phyloP scores from a whole-genome alignment of 53 echinoderm and acorn worm species.

The Mesocentrotus franciscanus region DNA sequence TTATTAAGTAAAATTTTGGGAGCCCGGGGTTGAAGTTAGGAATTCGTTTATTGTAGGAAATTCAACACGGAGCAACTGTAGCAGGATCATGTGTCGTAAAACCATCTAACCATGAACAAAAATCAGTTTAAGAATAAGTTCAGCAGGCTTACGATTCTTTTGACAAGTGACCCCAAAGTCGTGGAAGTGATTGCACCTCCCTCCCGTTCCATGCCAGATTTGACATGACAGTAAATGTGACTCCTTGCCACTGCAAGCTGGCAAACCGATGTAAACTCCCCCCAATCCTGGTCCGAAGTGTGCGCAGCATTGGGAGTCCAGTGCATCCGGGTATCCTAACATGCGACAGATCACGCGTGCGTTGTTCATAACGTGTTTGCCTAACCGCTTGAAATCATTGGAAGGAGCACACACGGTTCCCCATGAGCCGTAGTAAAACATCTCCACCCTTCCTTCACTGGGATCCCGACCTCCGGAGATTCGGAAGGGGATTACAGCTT shows the following conservation, averaged over 20 bases:
- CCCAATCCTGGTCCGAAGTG: slow-evolving; percentile 25
- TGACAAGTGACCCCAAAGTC: slow-evolving; percentile 38
- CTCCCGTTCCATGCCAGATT: too few relatives aligned
- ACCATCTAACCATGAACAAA: too few relatives aligned
- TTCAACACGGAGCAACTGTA: too few relatives aligned
- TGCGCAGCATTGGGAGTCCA: background rate
- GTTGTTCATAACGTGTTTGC: background rate
- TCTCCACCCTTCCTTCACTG: slow-evolving; percentile 8
- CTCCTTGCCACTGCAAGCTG: background rate
- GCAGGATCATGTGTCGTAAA: too few relatives aligned
- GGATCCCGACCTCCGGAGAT: background rate
- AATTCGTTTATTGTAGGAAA: too few relatives aligned
- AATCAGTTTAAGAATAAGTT: too few relatives aligned
- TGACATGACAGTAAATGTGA: background rate
- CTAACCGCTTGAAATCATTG: background rate
- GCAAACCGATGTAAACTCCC: background rate
- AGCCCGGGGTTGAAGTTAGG: too few relatives aligned
- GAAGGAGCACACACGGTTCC: background rate
- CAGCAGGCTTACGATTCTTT: slow-evolving; percentile 16
- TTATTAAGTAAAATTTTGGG: too few relatives aligned
- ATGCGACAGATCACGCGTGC: slow-evolving; percentile 52
- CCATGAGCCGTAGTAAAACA: background rate
- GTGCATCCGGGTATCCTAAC: slow-evolving; percentile 60
- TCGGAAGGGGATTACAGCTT: background rate
- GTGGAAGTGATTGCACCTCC: background rate